phyloP scores from a whole-genome alignment of 2,113 vertebrate genomes.

The Tursiops truncatus region DNA sequence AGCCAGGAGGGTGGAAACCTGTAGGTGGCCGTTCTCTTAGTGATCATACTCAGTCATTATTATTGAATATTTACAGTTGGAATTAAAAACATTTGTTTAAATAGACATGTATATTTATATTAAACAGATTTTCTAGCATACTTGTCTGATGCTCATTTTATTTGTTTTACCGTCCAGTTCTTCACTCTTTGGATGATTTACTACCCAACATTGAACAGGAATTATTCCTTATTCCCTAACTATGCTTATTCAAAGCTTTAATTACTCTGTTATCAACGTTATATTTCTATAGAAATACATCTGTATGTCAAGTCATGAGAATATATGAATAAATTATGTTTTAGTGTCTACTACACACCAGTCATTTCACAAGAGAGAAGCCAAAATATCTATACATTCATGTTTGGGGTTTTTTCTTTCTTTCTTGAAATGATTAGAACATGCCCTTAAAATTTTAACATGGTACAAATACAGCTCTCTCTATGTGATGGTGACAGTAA shows the following conservation, averaged over 20 bases:
- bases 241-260: neutral
- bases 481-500: neutral
- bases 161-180: neutral
- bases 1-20: neutral
- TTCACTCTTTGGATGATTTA: neutral
- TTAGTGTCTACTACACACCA: neutral
- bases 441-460: neutral
- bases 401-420: neutral
- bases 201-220: neutral
- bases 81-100: neutral
- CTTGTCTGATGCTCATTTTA: neutral
- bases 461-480: neutral
- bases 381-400: neutral
- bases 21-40: neutral
- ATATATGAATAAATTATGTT: neutral
- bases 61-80: neutral
- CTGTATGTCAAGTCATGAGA: neutral
- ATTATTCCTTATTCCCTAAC: neutral
- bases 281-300: neutral
- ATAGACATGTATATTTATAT: neutral
- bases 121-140: neutral
- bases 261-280: neutral
- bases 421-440: conserved; percentile 19
- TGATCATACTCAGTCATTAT: neutral
- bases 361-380: neutral